phyloP scores from a whole-genome alignment of 2,113 vertebrate species.

The Corythornis cristatus region DNA sequence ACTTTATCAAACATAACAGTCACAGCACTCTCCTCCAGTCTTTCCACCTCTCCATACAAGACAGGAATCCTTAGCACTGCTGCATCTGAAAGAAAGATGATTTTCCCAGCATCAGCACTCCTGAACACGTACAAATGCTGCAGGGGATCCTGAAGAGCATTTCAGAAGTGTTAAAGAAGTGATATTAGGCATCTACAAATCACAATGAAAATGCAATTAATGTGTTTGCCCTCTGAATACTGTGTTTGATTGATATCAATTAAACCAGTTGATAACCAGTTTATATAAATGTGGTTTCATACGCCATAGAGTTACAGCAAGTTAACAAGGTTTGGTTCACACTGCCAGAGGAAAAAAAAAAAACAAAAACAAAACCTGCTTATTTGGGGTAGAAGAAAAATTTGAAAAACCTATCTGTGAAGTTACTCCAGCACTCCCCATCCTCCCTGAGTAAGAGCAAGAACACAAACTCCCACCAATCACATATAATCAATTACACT shows the following conservation, averaged over 20 bases:
- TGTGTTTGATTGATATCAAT: background rate
- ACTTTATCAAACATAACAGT: constrained; percentile 90
- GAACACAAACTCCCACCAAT: background rate
- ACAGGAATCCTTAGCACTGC: constrained; percentile 91
- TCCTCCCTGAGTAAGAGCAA: background rate
- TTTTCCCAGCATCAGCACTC: background rate
- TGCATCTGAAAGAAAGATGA: constrained; percentile 74
- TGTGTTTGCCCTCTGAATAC: background rate
- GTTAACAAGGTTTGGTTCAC: background rate
- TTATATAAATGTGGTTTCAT: background rate
- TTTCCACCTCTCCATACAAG: constrained; percentile 91
- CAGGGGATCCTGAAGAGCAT: background rate
- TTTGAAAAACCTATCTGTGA: background rate
- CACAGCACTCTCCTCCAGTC: constrained; percentile 89
- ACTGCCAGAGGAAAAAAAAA: background rate
- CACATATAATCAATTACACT: background rate
- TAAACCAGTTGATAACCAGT: background rate
- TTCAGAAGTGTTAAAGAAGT: background rate
- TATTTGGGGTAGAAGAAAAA: background rate
- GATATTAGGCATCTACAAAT: background rate
- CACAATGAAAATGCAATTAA: background rate
- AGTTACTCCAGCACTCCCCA: background rate
- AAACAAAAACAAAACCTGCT: no score
- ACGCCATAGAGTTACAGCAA: background rate
- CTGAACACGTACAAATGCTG: background rate